Percentiles rank a stretch among this genome's conserved stretches.
Evolutionary conservation across 2,888 invertebrate species (phyloP).

Genomic region (Charanyca ferruginea): DNA sequence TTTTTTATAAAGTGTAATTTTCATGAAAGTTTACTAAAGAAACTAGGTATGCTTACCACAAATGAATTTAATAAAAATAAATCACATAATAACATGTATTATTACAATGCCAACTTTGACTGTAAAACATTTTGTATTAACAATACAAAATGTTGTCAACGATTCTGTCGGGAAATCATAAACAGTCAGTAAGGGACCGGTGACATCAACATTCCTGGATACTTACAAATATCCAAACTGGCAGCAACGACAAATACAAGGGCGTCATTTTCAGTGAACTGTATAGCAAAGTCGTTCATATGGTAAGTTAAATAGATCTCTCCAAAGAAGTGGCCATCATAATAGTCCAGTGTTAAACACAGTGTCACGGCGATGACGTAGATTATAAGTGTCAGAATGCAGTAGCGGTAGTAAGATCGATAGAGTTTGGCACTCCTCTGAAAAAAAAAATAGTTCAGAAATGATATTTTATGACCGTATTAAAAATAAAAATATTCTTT

Average conservation of each 20-base stretch:
- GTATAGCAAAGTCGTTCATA: fast-evolving
- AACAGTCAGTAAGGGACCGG: no score
- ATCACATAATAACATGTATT: no score
- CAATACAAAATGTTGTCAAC: no score
- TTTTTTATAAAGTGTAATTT: no score
- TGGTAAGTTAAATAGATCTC: conserved; percentile 20
- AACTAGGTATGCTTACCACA: no score
- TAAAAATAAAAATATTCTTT: no score
- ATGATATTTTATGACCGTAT: background rate
- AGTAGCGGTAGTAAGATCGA: conserved; percentile 24
- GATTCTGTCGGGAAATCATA: no score
- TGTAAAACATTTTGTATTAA: no score
- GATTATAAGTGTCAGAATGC: conserved; percentile 14
- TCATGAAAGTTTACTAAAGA: no score
- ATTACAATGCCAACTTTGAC: no score
- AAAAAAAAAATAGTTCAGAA: conserved; percentile 9
- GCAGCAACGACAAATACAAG: background rate
- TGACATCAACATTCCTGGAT: background rate
- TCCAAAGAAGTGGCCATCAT: background rate
- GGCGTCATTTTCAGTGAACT: background rate
- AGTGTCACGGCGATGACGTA: conserved; percentile 1
- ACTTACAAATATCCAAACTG: conserved; percentile 28
- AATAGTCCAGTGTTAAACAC: background rate
- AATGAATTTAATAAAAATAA: no score
- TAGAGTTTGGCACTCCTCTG: conserved; percentile 37